Evolutionary conservation across 2,113 vertebrate genomes (phyloP), one percentile per base, ranked within the genome.

Genomic region (Acinonyx jubatus): DNA sequence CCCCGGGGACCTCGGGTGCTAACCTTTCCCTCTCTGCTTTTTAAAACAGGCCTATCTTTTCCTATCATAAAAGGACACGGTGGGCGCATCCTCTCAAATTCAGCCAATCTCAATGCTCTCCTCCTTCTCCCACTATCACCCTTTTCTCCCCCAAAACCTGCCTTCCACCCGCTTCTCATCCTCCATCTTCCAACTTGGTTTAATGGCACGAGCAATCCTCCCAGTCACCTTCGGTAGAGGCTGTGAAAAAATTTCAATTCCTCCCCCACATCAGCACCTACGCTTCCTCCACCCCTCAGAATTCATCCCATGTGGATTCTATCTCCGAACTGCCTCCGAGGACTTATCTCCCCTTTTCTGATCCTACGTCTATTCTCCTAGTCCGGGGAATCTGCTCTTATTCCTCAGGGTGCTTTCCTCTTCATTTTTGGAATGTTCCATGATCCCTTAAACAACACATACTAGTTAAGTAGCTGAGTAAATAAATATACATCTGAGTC

Each of bases 401-500:
- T 50, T 71, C 48, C 63, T 66, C 12, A 83, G 31, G 94, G 68
- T 2, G 7, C 16, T 95, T 76, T 63, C 50, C n/a, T 90, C 29
- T 16, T 94, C 74, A 57, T 71, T 84, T 84, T 92, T 71, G 55
- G 55, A 74, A 65, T 78, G 23, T 80, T 82, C 16, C 55, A n/a
- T 4, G 38, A 61, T 33, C 16, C 33, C 16, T 85, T 82, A 61
- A 18, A 36, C 16, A 69, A 66, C 18, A 50, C 13, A 10, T 52
- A 15, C 2, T 63, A 31, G 21, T 29, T 73, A 83, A 33, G 65
- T 0, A 68, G 3, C 3, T 12, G 9, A 71, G 55, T 66, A 76
- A 50, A 65, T 19, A 86, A 45, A 48, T 25, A 5, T 68, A 55
- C 19, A 1, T 86, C 16, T 15, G 33, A 45, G 14, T 50, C 38